phyloP scores from a whole-genome alignment of 2,888 invertebrate species.

The Oxycera nigricornis region DNA sequence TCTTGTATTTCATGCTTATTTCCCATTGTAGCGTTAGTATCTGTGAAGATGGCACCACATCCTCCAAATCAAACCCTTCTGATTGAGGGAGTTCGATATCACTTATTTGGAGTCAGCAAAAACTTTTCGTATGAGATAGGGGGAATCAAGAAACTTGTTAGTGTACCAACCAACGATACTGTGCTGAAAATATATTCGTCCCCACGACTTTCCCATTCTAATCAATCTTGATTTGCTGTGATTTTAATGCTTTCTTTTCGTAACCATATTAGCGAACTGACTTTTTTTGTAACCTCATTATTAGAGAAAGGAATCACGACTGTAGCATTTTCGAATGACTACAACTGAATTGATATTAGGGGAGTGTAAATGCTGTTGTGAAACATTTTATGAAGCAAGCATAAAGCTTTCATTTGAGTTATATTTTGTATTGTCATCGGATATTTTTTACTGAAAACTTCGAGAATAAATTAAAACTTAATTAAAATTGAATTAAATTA shows the following conservation, averaged over 20 bases:
- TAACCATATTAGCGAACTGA: constrained; percentile 14
- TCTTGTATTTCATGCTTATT: too few relatives aligned
- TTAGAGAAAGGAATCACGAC: constrained; percentile 8
- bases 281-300: constrained; percentile 23
- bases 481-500: too few relatives aligned
- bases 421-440: too few relatives aligned
- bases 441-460: too few relatives aligned
- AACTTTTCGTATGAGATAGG: neutral
- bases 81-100: neutral
- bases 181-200: neutral
- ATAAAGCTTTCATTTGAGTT: too few relatives aligned
- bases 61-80: neutral
- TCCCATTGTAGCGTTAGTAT: too few relatives aligned
- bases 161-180: neutral
- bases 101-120: neutral
- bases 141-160: neutral
- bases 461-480: too few relatives aligned
- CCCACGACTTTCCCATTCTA: constrained; percentile 51
- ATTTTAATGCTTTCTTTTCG: constrained; percentile 53
- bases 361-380: too few relatives aligned
- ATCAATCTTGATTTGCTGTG: constrained; percentile 63
- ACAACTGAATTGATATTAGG: neutral
- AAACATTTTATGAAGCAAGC: too few relatives aligned
- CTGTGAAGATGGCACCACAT: neutral
- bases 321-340: constrained; percentile 2